These are phyloP conservation scores for Drepana falcataria DNA, from an alignment of 2,888 invertebrate species.

Conservation along the genomic window DNA sequence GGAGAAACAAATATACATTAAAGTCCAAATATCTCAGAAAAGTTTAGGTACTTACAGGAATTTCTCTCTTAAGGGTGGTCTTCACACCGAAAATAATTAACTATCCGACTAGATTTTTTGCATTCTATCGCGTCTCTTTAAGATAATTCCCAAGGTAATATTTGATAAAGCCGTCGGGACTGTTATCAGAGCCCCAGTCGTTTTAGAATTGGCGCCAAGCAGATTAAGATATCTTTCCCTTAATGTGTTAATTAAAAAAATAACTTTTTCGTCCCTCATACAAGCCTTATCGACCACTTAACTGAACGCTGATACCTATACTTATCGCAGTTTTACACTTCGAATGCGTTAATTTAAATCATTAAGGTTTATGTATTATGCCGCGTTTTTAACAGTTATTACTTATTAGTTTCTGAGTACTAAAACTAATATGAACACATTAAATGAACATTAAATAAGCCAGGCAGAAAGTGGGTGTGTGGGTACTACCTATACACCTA, in stretches of 20 bases:
- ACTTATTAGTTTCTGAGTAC: not conserved
- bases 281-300: conserved; percentile 66
- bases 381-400: conserved; percentile 19
- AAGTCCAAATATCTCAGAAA: no score
- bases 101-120: conserved; percentile 59
- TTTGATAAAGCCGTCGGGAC: conserved; percentile 63
- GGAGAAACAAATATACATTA: not conserved
- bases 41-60: not conserved
- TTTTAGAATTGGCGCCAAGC: conserved; percentile 72
- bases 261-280: conserved; percentile 49
- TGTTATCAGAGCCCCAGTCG: conserved; percentile 67
- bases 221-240: conserved; percentile 71
- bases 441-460: no score
- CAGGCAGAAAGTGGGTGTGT: no score
- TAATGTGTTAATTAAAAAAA: conserved; percentile 76
- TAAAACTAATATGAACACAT: no score
- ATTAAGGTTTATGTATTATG: conserved; percentile 27
- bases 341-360: conserved; percentile 55
- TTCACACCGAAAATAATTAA: conserved; percentile 37
- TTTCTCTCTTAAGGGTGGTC: conserved; percentile 48
- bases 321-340: conserved; percentile 68
- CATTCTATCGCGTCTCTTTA: conserved; percentile 50
- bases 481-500: no score
- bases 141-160: conserved; percentile 49
- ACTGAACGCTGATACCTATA: conserved; percentile 51